These are phyloP conservation scores for Sinelater perroti DNA, from an alignment of 2,888 invertebrate genomes.

Conservation along the genomic window DNA sequence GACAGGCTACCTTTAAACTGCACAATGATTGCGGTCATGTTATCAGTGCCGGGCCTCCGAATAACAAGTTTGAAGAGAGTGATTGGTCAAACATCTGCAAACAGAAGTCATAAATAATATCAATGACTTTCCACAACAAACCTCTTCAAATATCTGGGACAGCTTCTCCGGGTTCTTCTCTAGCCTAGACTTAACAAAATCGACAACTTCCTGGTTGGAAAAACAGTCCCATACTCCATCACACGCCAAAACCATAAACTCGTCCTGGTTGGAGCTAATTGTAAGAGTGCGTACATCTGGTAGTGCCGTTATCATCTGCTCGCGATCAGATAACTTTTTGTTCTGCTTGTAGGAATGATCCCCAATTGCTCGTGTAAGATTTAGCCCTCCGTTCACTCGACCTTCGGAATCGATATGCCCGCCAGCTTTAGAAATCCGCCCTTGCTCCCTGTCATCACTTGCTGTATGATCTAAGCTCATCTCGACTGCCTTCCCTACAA, in stretches of 20 bases:
- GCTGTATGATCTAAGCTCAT: slow-evolving; percentile 98
- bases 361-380: slow-evolving; percentile 94
- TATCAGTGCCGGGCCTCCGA: slow-evolving; percentile 98
- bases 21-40: slow-evolving; percentile 98
- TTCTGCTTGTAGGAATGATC: slow-evolving; percentile 97
- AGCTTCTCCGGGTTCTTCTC: slow-evolving; percentile 73
- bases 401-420: slow-evolving; percentile 93
- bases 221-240: slow-evolving; percentile 98
- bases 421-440: slow-evolving; percentile 89
- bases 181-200: slow-evolving; percentile 82
- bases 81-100: slow-evolving; percentile 95
- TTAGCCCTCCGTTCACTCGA: slow-evolving; percentile 94
- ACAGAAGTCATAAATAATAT: too few relatives aligned
- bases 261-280: slow-evolving; percentile 79
- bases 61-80: too few relatives aligned
- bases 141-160: slow-evolving; percentile 94
- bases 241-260: slow-evolving; percentile 93
- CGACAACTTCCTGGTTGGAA: slow-evolving; percentile 94
- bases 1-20: slow-evolving; percentile 68
- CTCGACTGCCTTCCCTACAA: slow-evolving; percentile 82
- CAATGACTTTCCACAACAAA: too few relatives aligned
- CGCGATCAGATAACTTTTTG: slow-evolving; percentile 75
- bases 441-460: slow-evolving; percentile 85
- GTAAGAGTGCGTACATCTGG: slow-evolving; percentile 87
- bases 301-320: slow-evolving; percentile 97